A percentile compares a stretch with the other conserved stretches of the same genome.
Conservation (phyloP, 2,888 invertebrate genomes). For the Listrodromus nycthemerus region DNA sequence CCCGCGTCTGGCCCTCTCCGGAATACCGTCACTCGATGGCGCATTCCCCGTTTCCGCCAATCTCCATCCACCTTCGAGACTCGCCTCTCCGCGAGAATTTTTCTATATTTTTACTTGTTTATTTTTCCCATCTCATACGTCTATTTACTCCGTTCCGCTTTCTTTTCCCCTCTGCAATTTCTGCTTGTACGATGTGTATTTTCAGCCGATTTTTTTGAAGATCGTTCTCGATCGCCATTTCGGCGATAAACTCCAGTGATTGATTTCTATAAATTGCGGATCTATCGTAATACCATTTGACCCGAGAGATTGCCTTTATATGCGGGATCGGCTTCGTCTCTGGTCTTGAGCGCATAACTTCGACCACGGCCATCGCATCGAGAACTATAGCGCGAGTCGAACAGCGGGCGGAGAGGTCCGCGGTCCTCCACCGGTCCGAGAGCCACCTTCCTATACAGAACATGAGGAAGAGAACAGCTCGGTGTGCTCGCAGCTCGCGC, state of each 20-base stretch:
- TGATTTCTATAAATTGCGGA: neutral
- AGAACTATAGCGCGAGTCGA: constrained; percentile 31
- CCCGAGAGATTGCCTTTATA: neutral
- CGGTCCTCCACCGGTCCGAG: constrained; percentile 38
- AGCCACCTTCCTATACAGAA: constrained; percentile 26
- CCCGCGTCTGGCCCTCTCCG: constrained; percentile 18
- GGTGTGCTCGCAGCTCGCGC: constrained; percentile 37
- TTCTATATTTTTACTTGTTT: constrained; percentile 15
- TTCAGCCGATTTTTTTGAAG: neutral
- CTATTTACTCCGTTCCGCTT: constrained; percentile 16
- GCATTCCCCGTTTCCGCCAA: constrained; percentile 48
- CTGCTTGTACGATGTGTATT: too few relatives aligned
- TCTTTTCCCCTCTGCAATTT: too few relatives aligned
- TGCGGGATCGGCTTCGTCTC: neutral
- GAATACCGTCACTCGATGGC: constrained; percentile 2
- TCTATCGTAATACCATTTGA: neutral
- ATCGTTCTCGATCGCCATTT: neutral
- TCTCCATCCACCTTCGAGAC: constrained; percentile 52
- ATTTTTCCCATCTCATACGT: constrained; percentile 15
- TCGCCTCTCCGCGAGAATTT: constrained; percentile 38
- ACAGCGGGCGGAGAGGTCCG: constrained; percentile 30
- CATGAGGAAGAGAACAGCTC: constrained; percentile 31
- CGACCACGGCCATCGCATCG: constrained; percentile 42
- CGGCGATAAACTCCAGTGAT: neutral
- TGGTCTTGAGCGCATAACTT: neutral